phyloP scores from a whole-genome alignment of 2,888 invertebrate genomes.

The Cryptus viduatorius region DNA sequence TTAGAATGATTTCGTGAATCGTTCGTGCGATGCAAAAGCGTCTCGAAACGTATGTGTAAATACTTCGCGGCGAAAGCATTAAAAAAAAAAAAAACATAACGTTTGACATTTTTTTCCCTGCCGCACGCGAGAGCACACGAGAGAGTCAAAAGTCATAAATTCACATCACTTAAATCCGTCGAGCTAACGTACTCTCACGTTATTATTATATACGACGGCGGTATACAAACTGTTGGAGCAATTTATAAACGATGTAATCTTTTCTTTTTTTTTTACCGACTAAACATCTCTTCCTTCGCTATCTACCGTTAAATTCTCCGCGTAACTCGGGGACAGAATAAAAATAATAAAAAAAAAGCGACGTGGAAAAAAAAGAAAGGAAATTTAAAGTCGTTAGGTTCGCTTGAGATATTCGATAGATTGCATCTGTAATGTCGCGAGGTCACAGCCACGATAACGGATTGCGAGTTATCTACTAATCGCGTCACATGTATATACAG shows the following conservation, averaged over 20 bases:
- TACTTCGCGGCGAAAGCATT: constrained; percentile 1
- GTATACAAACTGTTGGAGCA: not conserved
- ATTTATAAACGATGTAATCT: constrained; percentile 32
- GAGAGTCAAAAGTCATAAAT: constrained; percentile 22
- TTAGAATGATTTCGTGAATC: constrained; percentile 23
- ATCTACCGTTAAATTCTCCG: constrained; percentile 53
- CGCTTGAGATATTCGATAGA: constrained; percentile 19
- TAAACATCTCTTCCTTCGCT: constrained; percentile 41
- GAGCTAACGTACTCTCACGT: constrained; percentile 13
- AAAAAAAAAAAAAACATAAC: constrained; percentile 5
- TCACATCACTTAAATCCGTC: constrained; percentile 13
- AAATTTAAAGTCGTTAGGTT: constrained; percentile 18
- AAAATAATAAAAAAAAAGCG: constrained; percentile 29
- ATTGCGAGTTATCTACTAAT: constrained; percentile 22
- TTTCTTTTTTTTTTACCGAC: constrained; percentile 1
- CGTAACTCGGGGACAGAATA: constrained; percentile 31
- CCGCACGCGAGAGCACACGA: not conserved
- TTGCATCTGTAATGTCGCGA: constrained; percentile 25
- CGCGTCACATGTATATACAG: not conserved
- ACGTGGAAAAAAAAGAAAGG: not conserved
- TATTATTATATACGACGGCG: constrained; percentile 1
- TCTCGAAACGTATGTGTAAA: constrained; percentile 11
- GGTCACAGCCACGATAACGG: constrained; percentile 16
- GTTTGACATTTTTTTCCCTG: not conserved
- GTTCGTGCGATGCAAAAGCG: not conserved